Evolutionary conservation across 2,113 vertebrate species (phyloP).

Genomic region (Aphyosemion australe): DNA sequence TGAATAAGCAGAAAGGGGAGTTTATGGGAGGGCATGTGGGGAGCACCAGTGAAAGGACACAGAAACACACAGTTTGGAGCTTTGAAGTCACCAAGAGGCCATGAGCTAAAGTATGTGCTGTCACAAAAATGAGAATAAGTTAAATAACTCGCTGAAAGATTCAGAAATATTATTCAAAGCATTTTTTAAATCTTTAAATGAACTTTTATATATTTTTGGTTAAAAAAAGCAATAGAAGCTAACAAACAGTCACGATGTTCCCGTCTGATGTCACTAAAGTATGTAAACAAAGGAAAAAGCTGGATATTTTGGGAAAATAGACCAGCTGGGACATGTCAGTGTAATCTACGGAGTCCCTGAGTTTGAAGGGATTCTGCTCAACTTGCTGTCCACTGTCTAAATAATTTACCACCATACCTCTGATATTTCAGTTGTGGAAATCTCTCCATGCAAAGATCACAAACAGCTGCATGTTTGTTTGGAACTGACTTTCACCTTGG

Average conservation of each 20-base stretch:
- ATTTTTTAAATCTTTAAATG: background rate
- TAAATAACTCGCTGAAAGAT: background rate
- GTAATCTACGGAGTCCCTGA: no score
- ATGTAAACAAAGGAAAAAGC: background rate
- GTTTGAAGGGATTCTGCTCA: background rate
- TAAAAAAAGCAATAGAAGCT: no score
- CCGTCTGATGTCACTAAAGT: no score
- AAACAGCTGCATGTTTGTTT: background rate
- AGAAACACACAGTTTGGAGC: slow-evolving; percentile 43
- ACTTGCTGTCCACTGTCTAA: background rate
- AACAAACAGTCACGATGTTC: background rate
- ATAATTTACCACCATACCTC: background rate
- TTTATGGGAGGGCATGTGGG: slow-evolving; percentile 53
- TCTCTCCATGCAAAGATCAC: no score
- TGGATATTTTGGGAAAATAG: background rate
- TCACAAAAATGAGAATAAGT: background rate
- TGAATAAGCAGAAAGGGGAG: slow-evolving; percentile 70
- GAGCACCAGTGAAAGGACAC: slow-evolving; percentile 50
- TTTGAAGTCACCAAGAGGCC: slow-evolving; percentile 44
- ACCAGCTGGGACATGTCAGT: background rate
- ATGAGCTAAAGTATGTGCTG: slow-evolving; percentile 34
- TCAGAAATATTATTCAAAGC: background rate
- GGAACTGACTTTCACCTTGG: slow-evolving; percentile 52
- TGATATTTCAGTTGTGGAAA: no score
- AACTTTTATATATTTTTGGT: background rate